Evolutionary conservation across 1,140 invertebrate genomes (phyloP), one percentile per base, ranked within the genome.

Genomic region (Leptoteleia sp.): DNA sequence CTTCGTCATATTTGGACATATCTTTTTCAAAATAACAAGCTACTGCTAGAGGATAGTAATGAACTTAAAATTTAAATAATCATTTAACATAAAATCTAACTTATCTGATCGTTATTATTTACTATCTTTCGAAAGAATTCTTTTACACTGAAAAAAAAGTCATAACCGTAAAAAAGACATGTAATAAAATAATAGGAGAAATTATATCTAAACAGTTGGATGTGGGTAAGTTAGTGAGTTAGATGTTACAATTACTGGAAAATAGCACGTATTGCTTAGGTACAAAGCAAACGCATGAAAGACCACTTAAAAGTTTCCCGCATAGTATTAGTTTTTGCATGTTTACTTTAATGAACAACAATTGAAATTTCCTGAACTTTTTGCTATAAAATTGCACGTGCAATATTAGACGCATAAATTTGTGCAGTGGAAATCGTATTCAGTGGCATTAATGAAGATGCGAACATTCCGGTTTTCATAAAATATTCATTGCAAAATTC

Each of bases 261-360:
- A 19, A 35, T n/a, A n/a, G n/a, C 1, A 50, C 47, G 19, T 5
- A 35, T 35, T 50, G 8, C 19, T 35, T 19, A 25, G 33, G 40
- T 42, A 25, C n/a, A 15, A 33, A 54, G 25, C 38, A 25, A 54
- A 54, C 3, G 16, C 5, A 29, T 11, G 38, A 57, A 42, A 57
- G 52, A 31, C 7, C 9, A 40, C 33, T 37, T 13, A 52, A 57
- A 38, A 42, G n/a, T 50, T 29, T 42, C 9, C 52, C 17, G 11
- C 38, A 19, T 16, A 13, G 13, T 1, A 4, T 7, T 15, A 38
- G 19, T 19, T 57, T 57, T 42, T 57, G 31, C 52, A 13, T 13
- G 8, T 43, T 57, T 57, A 42, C 37, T 42, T 42, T 57, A 43
- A 57, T 57, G 16, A 42, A 38, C 17, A 12, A 55, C 27, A 25